Percentiles rank a stretch among this genome's conserved stretches.
These are phyloP conservation scores for Araneus ventricosus DNA, from an alignment of 1,140 invertebrate genomes.

Conservation along the genomic window DNA sequence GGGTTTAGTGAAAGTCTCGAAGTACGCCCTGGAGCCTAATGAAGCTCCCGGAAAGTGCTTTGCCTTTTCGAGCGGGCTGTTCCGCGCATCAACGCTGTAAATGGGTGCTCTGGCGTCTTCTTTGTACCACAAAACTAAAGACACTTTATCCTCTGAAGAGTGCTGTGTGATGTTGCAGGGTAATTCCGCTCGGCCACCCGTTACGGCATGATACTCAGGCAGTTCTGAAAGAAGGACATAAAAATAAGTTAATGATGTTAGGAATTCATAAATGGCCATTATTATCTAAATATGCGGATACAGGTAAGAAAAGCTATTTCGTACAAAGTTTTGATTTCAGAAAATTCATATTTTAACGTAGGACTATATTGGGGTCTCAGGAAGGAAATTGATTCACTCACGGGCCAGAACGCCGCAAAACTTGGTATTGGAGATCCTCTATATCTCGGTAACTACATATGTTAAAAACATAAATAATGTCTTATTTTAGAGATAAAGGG, in stretches of 20 bases:
- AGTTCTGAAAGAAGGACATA: conserved; percentile 54
- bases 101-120: conserved; percentile 90
- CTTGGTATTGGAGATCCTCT: too few species aligned
- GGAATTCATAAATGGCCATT: background rate
- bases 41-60: conserved; percentile 75
- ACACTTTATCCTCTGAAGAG: conserved; percentile 89
- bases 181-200: conserved; percentile 87
- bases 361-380: too few species aligned
- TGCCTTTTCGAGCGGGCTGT: conserved; percentile 74
- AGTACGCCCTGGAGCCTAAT: conserved; percentile 75
- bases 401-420: too few species aligned
- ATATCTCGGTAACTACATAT: too few species aligned
- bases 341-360: too few species aligned
- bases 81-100: conserved; percentile 84
- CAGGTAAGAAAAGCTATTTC: background rate
- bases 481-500: too few species aligned
- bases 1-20: conserved; percentile 76
- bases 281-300: background rate
- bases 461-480: too few species aligned
- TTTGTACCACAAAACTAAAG: conserved; percentile 94
- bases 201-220: conserved; percentile 82
- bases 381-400: too few species aligned
- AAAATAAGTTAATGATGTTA: background rate
- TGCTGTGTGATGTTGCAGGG: conserved; percentile 90
- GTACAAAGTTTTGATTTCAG: too few species aligned